Base-by-base conservation (phyloP, 1,140 invertebrate genomes). In the Drosophila paulistorum region DNA sequence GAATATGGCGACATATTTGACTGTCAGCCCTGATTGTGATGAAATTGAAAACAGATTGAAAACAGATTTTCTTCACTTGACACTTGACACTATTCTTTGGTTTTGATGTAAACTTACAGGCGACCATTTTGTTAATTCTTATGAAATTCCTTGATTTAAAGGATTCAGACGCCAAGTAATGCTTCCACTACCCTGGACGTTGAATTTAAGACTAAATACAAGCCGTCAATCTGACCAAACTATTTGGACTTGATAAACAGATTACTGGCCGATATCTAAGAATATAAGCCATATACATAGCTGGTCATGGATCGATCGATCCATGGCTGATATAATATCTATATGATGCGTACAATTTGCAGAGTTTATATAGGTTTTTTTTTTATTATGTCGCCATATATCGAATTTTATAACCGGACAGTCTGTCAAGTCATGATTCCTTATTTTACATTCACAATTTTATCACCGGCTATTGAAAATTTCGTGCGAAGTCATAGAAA, bases 1-100 rank as follows among this genome's bases (percentile, higher is more conserved):
- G 42, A 81, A 78, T 42, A 91, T 91, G 68, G 90, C 90, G 35
- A 91, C 68, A 26, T 54, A 45, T 68, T 91, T 91, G 35, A 75
- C 87, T 30, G 90, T 91, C 39, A 91, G 68, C 77, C 85, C 90
- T 91, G 42, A 13, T 30, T 2, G 37, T 39, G 11, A 11, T 39
- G 11, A 39, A 39, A 51, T 10, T 23, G 3, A 45, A 20, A n/a
- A 63, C 7, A 2, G n/a, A 17, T 7, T 11, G 10, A 35, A 33
- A 23, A 6, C 20, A 26, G 5, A 2, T 54, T 2, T 6, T 10
- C 41, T 11, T 45, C 9, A 11, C 26, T 13, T 1, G 0, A 14
- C 30, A 30, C 30, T 30, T 30, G 30, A 30, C 30, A 30, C 30
- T 11, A 13, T 11, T 39, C 0, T 7, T 14, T 35, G 6, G 35